These are phyloP conservation scores for Drosophila carrolli DNA, from an alignment of 1,140 invertebrate species.

Conservation along the genomic window DNA sequence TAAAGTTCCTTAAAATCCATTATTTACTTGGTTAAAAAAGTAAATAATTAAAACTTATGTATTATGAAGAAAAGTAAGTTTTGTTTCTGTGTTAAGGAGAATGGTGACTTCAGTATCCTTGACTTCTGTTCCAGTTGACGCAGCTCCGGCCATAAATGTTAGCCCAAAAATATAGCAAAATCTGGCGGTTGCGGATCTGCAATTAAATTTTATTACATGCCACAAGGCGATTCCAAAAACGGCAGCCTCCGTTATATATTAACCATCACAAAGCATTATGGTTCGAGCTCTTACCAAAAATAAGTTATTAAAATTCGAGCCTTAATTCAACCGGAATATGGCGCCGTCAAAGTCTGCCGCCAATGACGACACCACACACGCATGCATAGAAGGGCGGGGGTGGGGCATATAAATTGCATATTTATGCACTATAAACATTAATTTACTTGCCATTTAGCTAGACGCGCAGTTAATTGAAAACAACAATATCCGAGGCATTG, in stretches of 20 bases:
- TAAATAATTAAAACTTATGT: no score
- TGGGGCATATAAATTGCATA: conserved; percentile 62
- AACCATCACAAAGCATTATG: not conserved
- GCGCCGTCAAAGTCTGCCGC: conserved; percentile 13
- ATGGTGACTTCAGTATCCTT: conserved; percentile 16
- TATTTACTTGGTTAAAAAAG: no score
- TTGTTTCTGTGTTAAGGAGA: not conserved
- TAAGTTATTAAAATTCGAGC: conserved; percentile 26
- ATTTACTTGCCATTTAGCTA: conserved; percentile 76
- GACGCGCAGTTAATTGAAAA: conserved; percentile 78
- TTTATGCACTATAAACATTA: conserved; percentile 81
- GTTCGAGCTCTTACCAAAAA: not conserved
- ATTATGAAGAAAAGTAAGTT: not conserved
- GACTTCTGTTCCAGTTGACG: conserved; percentile 15
- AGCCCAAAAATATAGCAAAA: conserved; percentile 4
- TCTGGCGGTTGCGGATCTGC: conserved; percentile 3
- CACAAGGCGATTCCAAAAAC: not conserved
- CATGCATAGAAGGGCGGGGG: not conserved
- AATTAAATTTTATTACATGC: conserved; percentile 20
- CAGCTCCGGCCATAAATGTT: conserved; percentile 26
- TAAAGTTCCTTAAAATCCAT: no score
- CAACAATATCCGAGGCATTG: conserved; percentile 56
- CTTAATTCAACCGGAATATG: conserved; percentile 24
- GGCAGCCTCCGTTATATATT: not conserved
- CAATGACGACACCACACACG: conserved; percentile 12